Base-by-base conservation (phyloP, 1,140 invertebrate species). In the Hydropsyche tenuis region DNA sequence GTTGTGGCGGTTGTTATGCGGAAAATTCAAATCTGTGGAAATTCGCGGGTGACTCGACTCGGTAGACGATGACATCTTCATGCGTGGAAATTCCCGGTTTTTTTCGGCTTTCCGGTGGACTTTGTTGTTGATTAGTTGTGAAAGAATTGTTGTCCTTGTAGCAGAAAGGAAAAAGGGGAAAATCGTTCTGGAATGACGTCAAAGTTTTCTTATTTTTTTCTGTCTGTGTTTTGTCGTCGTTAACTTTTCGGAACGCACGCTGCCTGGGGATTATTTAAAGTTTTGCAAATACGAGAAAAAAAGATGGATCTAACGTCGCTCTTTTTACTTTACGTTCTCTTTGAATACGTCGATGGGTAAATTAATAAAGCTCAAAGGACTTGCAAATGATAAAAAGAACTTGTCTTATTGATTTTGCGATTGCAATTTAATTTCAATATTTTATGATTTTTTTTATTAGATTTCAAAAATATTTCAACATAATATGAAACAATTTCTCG, bases 41-140 rank as follows among this genome's bases (percentile, higher is more conserved):
- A n/a, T n/a, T n/a, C n/a, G n/a, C n/a, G n/a, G n/a, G n/a, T n/a
- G n/a, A n/a, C n/a, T n/a, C n/a, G n/a, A n/a, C n/a, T n/a, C n/a
- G n/a, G n/a, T n/a, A n/a, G n/a, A n/a, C n/a, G n/a, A n/a, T n/a
- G n/a, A n/a, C n/a, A n/a, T n/a, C n/a, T n/a, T n/a, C n/a, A n/a
- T n/a, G 9, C 30, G 30, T 4, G 9, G 30, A 37, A 9, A 53
- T 20, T 11, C 56, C n/a, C n/a, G n/a, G n/a, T 56, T 56, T 22
- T 56, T 12, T 20, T 14, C 56, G 0, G 9, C 56, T 27, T 60
- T 60, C 22, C 18, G 11, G 11, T 56, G 20, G 22, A 60, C 56
- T 60, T 60, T 60, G 56, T 60, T 60, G 56, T 25, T 60, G 56
- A 60, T 60, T 60, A 60, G 56, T 60, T 60, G 51, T 60, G 23